phyloP scores from a whole-genome alignment of 2,113 vertebrate genomes.

The Gymnocephalus cernua region DNA sequence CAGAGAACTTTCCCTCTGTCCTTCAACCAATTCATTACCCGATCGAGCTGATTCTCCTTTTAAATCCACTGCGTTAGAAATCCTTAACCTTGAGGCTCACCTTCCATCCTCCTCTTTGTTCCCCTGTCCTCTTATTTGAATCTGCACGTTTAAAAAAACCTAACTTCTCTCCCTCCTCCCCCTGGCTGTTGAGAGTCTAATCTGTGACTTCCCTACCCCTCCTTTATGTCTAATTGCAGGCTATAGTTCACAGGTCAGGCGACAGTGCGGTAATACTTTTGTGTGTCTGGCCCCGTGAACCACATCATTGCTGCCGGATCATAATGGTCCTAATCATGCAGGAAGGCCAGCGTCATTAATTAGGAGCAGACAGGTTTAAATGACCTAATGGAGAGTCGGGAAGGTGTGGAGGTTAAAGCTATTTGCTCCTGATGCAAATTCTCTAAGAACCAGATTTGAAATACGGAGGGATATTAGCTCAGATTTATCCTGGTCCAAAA shows the following conservation, averaged over 20 bases:
- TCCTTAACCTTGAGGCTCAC: conserved; percentile 69
- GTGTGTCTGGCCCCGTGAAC: conserved; percentile 35
- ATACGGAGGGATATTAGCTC: conserved; percentile 36
- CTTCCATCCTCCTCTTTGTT: conserved; percentile 2
- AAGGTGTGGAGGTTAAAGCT: conserved; percentile 41
- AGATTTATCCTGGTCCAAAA: conserved; percentile 52
- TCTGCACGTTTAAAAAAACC: conserved; percentile 7
- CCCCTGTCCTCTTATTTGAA: background rate
- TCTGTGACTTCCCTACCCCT: conserved; percentile 21
- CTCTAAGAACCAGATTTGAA: conserved; percentile 25
- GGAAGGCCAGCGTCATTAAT: conserved; percentile 64
- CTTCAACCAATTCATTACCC: conserved; percentile 29
- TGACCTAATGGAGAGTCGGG: conserved; percentile 34
- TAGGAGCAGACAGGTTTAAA: conserved; percentile 63
- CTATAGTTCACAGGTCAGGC: conserved; percentile 54
- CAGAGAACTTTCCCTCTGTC: conserved; percentile 42
- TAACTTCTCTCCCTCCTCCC: background rate
- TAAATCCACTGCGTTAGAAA: background rate
- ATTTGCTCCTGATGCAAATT: conserved; percentile 41
- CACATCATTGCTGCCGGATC: conserved; percentile 46
- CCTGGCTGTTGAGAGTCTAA: conserved; percentile 4
- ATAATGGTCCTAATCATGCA: conserved; percentile 64
- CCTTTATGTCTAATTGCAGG: conserved; percentile 32
- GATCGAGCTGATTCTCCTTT: conserved; percentile 10
- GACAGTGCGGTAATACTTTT: conserved; percentile 37